Conservation (phyloP, 30 jellyfish, hydroid and myxozoan genomes). For the Pelagia noctiluca region DNA sequence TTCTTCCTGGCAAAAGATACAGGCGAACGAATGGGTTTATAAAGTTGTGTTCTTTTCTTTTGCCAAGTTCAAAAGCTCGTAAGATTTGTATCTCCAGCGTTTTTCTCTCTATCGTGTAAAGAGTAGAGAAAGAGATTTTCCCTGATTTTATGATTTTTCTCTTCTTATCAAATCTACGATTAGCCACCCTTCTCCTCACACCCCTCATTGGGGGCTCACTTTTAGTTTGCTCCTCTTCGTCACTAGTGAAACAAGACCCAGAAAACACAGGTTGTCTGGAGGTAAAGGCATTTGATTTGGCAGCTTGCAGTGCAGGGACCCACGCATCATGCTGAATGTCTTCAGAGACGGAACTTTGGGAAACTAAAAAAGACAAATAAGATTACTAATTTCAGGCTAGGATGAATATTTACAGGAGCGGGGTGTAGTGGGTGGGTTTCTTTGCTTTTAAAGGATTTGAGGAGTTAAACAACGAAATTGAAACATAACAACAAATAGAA, state of each 20-base stretch:
- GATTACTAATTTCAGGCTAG: not conserved
- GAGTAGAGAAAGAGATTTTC: constrained; percentile 69
- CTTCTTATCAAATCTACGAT: constrained; percentile 33
- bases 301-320: constrained; percentile 64
- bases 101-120: constrained; percentile 33
- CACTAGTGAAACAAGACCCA: not conserved
- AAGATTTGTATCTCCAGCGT: constrained; percentile 62
- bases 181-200: constrained; percentile 45
- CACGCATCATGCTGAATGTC: constrained; percentile 17
- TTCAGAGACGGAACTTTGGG: constrained; percentile 7
- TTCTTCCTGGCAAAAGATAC: constrained; percentile 92
- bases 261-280: not conserved
- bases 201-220: not conserved
- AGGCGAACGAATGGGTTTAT: constrained; percentile 82
- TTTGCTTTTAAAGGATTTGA: too few species aligned
- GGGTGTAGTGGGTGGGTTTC: too few species aligned
- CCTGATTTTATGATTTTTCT: constrained; percentile 69
- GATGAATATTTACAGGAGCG: not conserved
- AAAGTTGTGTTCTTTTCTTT: constrained; percentile 52
- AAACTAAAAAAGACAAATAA: constrained; percentile 16
- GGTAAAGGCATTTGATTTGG: not conserved
- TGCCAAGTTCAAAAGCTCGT: constrained; percentile 73
- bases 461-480: too few species aligned
- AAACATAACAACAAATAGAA: too few species aligned
- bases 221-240: not conserved